phyloP scores from a whole-genome alignment of 1,140 invertebrate genomes.

The Lordiphosa collinella region DNA sequence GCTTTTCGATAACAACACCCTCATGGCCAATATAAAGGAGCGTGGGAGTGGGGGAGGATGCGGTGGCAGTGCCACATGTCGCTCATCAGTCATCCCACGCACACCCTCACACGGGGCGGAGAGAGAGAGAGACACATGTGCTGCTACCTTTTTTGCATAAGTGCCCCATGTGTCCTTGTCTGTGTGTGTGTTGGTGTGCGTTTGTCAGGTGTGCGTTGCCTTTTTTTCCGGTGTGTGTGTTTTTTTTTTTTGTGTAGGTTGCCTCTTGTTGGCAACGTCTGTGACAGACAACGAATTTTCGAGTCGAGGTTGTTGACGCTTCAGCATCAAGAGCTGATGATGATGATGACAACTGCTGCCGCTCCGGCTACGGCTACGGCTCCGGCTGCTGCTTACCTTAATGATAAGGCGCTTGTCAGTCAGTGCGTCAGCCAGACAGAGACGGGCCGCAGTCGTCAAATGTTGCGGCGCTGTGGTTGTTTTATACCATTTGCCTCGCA shows the following conservation, averaged over 20 bases:
- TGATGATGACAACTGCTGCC: constrained; percentile 56
- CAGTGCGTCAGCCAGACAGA: constrained; percentile 33
- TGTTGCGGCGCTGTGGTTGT: constrained; percentile 73
- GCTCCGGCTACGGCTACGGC: constrained; percentile 6
- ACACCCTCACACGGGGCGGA: constrained; percentile 9
- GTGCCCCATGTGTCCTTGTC: constrained; percentile 44
- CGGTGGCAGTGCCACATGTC: constrained; percentile 36
- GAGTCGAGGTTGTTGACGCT: constrained; percentile 70
- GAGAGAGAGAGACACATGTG: constrained; percentile 18
- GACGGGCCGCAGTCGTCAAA: constrained; percentile 51
- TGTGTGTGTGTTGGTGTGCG: constrained; percentile 17
- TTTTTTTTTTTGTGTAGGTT: constrained; percentile 6
- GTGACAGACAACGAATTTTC: constrained; percentile 65
- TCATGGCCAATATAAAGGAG: constrained; percentile 46
- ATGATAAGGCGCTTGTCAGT: constrained; percentile 77
- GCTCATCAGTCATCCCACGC: constrained; percentile 60
- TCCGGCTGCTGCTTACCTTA: constrained; percentile 67
- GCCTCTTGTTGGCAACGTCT: constrained; percentile 54
- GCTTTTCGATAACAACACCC: constrained; percentile 54
- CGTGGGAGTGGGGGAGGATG: neutral
- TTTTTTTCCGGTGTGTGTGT: constrained; percentile 2
- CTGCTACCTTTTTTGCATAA: constrained; percentile 74
- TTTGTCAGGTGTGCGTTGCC: constrained; percentile 42
- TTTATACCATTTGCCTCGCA: constrained; percentile 65
- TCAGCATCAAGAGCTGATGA: constrained; percentile 36